These are phyloP conservation scores for Temnothorax rugatulus DNA, from an alignment of 2,888 invertebrate species.

Conservation along the genomic window DNA sequence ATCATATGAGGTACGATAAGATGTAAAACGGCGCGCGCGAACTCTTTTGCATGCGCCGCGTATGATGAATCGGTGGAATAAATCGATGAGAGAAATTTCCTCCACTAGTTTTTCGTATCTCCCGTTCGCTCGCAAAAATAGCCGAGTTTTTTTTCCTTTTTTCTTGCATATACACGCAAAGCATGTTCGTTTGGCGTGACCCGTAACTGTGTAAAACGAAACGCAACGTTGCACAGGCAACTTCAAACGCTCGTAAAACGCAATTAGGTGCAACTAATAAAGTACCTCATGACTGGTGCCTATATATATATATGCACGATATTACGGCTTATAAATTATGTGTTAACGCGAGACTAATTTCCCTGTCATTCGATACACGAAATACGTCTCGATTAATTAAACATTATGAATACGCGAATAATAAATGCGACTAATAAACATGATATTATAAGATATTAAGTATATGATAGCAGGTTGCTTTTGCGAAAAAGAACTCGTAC, in stretches of 20 bases:
- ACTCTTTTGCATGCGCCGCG: neutral
- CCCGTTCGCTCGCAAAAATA: neutral
- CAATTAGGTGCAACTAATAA: slow-evolving; percentile 31
- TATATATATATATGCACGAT: neutral
- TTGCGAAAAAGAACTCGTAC: neutral
- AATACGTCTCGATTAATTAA: neutral
- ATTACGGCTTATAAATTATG: slow-evolving; percentile 13
- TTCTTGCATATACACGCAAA: neutral
- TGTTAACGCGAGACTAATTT: slow-evolving; percentile 29
- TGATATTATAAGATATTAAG: neutral
- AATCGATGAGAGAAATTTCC: slow-evolving; percentile 19
- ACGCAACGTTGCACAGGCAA: slow-evolving; percentile 4
- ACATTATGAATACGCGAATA: neutral
- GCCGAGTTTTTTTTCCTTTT: neutral
- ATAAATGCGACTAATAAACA: neutral
- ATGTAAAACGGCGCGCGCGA: neutral
- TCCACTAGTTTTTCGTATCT: neutral
- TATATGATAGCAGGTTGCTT: neutral
- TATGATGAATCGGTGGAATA: slow-evolving; percentile 9
- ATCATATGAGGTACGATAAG: neutral
- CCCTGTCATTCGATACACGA: slow-evolving; percentile 1
- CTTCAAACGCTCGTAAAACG: slow-evolving; percentile 25
- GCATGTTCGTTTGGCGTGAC: neutral
- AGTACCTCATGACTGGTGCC: neutral
- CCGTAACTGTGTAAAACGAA: neutral